Evolutionary conservation across 2,888 invertebrate genomes (phyloP).

Genomic region (Drosophila flavopinicola): DNA sequence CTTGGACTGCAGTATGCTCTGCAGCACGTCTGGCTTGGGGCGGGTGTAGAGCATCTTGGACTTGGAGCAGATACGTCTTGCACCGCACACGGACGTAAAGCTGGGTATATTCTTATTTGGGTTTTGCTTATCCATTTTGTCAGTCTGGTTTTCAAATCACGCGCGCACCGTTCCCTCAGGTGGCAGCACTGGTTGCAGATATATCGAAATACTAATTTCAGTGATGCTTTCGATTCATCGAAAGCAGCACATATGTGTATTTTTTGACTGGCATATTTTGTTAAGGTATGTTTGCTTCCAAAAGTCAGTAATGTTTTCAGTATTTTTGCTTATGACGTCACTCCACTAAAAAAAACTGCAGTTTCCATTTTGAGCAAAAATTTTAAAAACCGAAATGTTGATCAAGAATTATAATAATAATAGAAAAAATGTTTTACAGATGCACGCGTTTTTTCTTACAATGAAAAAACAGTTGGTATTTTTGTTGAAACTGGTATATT

Average conservation of each 20-base stretch:
- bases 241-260: constrained; percentile 29
- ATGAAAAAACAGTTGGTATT: too few relatives aligned
- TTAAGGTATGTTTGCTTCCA: too few relatives aligned
- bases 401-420: background rate
- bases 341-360: too few relatives aligned
- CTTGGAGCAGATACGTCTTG: constrained; percentile 74
- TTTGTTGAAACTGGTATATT: too few relatives aligned
- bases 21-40: constrained; percentile 78
- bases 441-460: too few relatives aligned
- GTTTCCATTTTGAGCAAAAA: constrained; percentile 32
- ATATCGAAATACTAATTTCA: constrained; percentile 38
- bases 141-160: constrained; percentile 36
- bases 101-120: constrained; percentile 68
- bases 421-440: constrained; percentile 34
- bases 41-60: constrained; percentile 77
- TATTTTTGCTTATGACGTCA: too few relatives aligned
- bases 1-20: constrained; percentile 80
- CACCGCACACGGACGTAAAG: constrained; percentile 66
- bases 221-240: constrained; percentile 50
- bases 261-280: too few relatives aligned
- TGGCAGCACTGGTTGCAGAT: constrained; percentile 40
- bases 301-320: too few relatives aligned
- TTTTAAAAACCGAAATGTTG: too few relatives aligned
- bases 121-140: constrained; percentile 56
- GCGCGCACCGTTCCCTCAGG: constrained; percentile 13